Conservation (phyloP, 2,113 vertebrate species). For the human (Homo sapiens) region GRCh38 chr4:32988501-32989000, state of each 20-base stretch:
- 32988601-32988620: neutral
- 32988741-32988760: neutral
- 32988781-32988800: neutral
- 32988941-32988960: neutral
- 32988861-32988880: neutral
- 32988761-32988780: neutral
- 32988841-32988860: neutral
- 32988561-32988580: slow-evolving; percentile 62
- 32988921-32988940: neutral
- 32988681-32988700: neutral
- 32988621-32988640: neutral
- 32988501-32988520: slow-evolving; percentile 64
- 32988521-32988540: slow-evolving; percentile 77
- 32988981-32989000: neutral
- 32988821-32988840: neutral
- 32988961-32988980: neutral
- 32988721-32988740: neutral
- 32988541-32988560: slow-evolving; percentile 55
- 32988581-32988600: neutral
- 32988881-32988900: neutral
- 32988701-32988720: neutral
- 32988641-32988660: neutral
- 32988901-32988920: neutral
- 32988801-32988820: neutral
- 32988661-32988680: neutral